Percentiles rank a stretch among this genome's conserved stretches.
These are phyloP conservation scores for Sarcoramphus papa DNA, from an alignment of 2,797 vertebrate genomes.

Conservation along the genomic window DNA sequence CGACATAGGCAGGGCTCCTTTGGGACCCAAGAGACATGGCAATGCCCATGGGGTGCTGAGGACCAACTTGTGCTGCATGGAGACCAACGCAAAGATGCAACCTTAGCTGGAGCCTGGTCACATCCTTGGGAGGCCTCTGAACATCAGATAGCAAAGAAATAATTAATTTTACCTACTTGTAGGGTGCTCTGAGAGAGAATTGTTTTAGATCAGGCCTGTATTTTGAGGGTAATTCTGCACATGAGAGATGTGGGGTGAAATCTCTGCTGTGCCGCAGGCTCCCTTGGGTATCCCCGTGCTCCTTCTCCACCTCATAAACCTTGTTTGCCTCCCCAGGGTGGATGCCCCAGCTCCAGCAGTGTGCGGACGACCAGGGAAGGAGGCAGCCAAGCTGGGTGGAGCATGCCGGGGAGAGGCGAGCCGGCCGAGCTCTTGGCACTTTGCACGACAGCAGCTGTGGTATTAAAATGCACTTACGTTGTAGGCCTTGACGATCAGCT, in stretches of 20 bases:
- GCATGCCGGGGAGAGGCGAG: rapidly evolving
- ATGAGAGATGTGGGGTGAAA: rapidly evolving
- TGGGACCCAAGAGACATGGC: not conserved
- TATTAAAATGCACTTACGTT: conserved; percentile 80
- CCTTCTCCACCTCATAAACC: not conserved
- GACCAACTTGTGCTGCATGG: rapidly evolving
- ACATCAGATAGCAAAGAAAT: not conserved
- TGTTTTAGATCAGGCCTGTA: not conserved
- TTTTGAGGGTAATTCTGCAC: not conserved
- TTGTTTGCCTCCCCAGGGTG: not conserved
- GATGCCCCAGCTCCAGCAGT: not conserved
- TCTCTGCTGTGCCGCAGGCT: not conserved
- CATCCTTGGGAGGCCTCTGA: not conserved
- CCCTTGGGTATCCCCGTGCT: not conserved
- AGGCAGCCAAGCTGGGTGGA: not conserved
- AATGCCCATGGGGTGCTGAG: not conserved
- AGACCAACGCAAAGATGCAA: rapidly evolving
- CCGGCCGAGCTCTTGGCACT: not conserved
- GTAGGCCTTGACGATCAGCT: conserved; percentile 92
- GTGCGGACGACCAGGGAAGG: not conserved
- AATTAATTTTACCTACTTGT: not conserved
- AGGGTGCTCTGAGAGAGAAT: not conserved
- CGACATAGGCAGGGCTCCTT: not conserved
- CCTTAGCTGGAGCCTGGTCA: not conserved
- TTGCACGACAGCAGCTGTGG: not conserved